Evolutionary conservation across 2,113 vertebrate species (phyloP).

Genomic region (Brachyhypopomus gauderio): DNA sequence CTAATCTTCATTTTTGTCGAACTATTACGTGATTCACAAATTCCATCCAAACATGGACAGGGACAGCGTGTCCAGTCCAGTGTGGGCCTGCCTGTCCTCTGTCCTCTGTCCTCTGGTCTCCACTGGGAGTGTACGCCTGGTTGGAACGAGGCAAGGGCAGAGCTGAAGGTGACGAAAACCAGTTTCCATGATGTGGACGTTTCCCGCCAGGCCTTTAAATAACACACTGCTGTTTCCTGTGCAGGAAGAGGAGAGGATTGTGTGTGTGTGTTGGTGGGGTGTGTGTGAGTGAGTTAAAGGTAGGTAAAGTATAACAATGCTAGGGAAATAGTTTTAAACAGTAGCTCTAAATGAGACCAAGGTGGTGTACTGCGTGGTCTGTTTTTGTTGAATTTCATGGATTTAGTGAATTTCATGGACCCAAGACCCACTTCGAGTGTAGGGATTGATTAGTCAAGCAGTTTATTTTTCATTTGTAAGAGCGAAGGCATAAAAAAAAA

Average conservation of each 20-base stretch:
- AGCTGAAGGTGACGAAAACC: slow-evolving; percentile 61
- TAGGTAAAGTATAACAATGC: background rate
- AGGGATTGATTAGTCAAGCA: too few species aligned
- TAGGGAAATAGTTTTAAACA: too few species aligned
- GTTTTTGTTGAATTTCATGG: too few species aligned
- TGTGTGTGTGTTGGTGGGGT: slow-evolving; percentile 47
- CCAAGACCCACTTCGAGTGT: too few species aligned
- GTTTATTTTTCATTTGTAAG: too few species aligned
- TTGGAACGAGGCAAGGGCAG: background rate
- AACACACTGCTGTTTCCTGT: slow-evolving; percentile 66
- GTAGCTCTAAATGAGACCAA: too few species aligned
- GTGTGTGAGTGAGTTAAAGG: background rate
- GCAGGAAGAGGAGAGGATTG: slow-evolving; percentile 54
- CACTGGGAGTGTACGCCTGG: background rate
- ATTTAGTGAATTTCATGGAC: too few species aligned
- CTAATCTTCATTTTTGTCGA: too few species aligned
- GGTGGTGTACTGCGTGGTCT: too few species aligned
- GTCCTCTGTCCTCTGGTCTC: background rate
- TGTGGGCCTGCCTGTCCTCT: background rate
- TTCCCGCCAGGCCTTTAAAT: slow-evolving; percentile 72
- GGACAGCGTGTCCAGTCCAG: background rate
- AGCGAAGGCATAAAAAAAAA: too few species aligned
- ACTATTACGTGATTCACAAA: too few species aligned
- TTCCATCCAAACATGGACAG: too few species aligned
- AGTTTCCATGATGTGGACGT: slow-evolving; percentile 75